Conservation (phyloP, 1,140 invertebrate genomes). For the Steinernema khuongi region DNA sequence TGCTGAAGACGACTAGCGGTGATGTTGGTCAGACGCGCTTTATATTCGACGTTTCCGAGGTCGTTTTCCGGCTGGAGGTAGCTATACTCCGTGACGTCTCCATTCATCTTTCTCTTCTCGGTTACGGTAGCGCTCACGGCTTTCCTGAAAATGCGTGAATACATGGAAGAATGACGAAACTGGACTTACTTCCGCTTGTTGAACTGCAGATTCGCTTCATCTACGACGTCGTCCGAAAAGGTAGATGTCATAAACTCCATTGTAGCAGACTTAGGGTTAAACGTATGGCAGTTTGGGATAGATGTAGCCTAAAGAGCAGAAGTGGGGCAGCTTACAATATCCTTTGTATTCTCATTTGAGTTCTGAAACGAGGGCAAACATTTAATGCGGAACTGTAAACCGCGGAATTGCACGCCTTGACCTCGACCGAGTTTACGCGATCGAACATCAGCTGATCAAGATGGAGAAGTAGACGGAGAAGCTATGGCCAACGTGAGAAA, state of each 20-base stretch:
- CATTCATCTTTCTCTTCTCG: slow-evolving; percentile 19
- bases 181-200: slow-evolving; percentile 27
- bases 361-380: not conserved
- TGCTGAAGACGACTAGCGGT: slow-evolving; percentile 61
- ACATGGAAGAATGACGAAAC: not conserved
- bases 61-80: slow-evolving; percentile 48
- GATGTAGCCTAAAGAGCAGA: not conserved
- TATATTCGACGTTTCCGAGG: slow-evolving; percentile 52
- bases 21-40: slow-evolving; percentile 61
- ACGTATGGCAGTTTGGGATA: slow-evolving; percentile 1
- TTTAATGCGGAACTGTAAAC: no score
- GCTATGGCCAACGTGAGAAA: no score
- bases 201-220: slow-evolving; percentile 19
- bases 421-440: no score
- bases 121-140: slow-evolving; percentile 13
- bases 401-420: no score
- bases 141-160: slow-evolving; percentile 19
- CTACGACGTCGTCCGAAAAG: slow-evolving; percentile 32
- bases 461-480: no score
- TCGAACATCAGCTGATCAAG: no score
- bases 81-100: slow-evolving; percentile 25
- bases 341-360: not conserved
- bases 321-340: not conserved
- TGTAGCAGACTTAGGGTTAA: not conserved
- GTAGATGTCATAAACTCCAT: slow-evolving; percentile 41